Percentiles rank a stretch among this genome's conserved stretches.
Evolutionary conservation across 2,113 vertebrate genomes (phyloP).

Genomic region (Rhipidura dahli): DNA sequence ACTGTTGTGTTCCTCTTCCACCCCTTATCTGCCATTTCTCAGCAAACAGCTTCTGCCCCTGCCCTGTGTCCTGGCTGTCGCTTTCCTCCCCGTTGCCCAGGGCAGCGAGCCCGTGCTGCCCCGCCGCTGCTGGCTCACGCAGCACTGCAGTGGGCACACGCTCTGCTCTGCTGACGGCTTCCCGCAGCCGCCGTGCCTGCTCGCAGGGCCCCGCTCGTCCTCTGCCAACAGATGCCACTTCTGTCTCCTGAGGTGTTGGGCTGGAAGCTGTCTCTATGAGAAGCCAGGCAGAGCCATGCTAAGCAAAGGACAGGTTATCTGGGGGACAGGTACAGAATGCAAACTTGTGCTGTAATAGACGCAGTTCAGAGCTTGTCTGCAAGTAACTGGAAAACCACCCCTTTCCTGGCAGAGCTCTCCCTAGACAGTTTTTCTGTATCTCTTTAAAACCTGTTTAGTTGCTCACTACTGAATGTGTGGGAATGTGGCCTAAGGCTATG

Average conservation of each 20-base stretch:
- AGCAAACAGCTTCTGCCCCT: neutral
- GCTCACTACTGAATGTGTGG: neutral
- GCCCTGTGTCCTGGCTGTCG: neutral
- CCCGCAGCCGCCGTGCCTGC: neutral
- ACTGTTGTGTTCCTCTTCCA: neutral
- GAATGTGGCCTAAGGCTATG: conserved; percentile 30
- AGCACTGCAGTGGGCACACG: neutral
- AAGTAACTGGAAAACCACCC: neutral
- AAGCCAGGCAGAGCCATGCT: neutral
- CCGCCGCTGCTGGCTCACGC: fast-evolving
- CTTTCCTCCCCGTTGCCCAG: neutral
- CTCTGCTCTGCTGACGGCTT: neutral
- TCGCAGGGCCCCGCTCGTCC: neutral
- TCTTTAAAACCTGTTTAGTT: conserved; percentile 46
- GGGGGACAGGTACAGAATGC: neutral
- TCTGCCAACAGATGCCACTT: neutral
- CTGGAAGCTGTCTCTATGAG: neutral
- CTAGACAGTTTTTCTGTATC: neutral
- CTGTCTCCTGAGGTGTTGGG: neutral
- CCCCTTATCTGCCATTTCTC: neutral
- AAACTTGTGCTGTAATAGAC: neutral
- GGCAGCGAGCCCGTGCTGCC: neutral
- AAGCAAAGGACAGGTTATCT: neutral
- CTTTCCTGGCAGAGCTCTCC: conserved; percentile 25
- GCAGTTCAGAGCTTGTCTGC: neutral